Evolutionary conservation across 2,888 invertebrate species (phyloP).

Genomic region (Aporophyla lueneburgensis): DNA sequence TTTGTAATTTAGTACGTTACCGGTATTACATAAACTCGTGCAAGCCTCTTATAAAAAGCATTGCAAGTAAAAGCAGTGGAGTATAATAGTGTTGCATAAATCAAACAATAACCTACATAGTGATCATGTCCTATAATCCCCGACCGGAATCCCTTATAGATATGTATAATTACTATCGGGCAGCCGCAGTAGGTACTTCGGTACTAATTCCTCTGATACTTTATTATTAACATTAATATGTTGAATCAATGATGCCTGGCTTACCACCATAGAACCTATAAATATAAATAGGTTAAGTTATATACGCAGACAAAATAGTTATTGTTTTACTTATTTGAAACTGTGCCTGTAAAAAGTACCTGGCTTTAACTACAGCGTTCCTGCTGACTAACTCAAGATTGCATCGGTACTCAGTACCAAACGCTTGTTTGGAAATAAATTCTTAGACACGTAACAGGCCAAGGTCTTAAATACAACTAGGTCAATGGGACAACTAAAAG

Average conservation of each 20-base stretch:
- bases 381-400: neutral
- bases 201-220: neutral
- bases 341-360: too few species aligned
- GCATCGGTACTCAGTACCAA: neutral
- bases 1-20: slow-evolving; percentile 26
- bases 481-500: slow-evolving; percentile 32
- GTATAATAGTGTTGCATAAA: slow-evolving; percentile 7
- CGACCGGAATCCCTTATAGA: neutral
- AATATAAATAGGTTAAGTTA: neutral
- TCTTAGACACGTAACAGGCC: slow-evolving; percentile 26
- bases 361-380: neutral
- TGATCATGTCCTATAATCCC: slow-evolving; percentile 6
- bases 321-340: slow-evolving; percentile 32
- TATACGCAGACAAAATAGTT: slow-evolving; percentile 26
- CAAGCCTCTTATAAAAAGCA: slow-evolving; percentile 16
- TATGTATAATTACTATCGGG: slow-evolving; percentile 8
- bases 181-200: neutral
- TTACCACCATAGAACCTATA: neutral
- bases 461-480: slow-evolving; percentile 41
- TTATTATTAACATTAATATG: neutral
- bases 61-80: slow-evolving; percentile 2
- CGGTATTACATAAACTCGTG: slow-evolving; percentile 33
- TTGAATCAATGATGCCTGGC: slow-evolving; percentile 3
- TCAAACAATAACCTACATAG: slow-evolving; percentile 30
- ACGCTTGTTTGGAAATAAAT: slow-evolving; percentile 9